Percentiles rank a stretch among this genome's conserved stretches.
phyloP scores from a whole-genome alignment of 2,113 vertebrate genomes.

The Gadus chalcogrammus region DNA sequence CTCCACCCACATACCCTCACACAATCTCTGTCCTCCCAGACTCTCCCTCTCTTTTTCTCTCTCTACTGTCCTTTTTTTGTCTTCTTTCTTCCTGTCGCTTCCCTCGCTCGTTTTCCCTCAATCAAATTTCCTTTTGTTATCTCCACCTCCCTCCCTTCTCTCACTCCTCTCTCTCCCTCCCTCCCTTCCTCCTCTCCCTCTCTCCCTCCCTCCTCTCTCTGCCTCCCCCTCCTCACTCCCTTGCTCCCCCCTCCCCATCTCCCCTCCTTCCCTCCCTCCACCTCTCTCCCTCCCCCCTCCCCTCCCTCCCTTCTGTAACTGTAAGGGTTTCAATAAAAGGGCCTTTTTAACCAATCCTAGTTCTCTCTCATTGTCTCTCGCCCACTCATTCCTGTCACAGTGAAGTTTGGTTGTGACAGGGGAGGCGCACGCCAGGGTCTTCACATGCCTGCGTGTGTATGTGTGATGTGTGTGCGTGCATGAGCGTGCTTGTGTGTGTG shows the following conservation, averaged over 20 bases:
- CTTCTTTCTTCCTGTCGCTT: neutral
- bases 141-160: too few relatives aligned
- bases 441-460: neutral
- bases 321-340: neutral
- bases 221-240: neutral
- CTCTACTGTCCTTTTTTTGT: neutral
- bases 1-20: neutral
- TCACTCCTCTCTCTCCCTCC: neutral
- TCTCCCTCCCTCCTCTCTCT: too few relatives aligned
- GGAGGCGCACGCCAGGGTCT: too few relatives aligned
- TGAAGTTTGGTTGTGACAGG: too few relatives aligned
- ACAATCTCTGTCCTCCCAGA: neutral
- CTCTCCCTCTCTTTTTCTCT: neutral
- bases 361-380: too few relatives aligned
- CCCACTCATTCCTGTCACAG: too few relatives aligned
- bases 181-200: neutral
- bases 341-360: too few relatives aligned
- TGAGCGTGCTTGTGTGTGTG: too few relatives aligned
- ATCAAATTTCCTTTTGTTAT: too few relatives aligned
- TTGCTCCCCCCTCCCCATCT: too few relatives aligned
- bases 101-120: too few relatives aligned
- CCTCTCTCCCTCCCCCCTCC: slow-evolving; percentile 1
- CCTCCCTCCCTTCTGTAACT: slow-evolving; percentile 51
- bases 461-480: neutral
- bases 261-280: neutral